Conservation (phyloP, 2,888 invertebrate species). For the Apodemia mormo region DNA sequence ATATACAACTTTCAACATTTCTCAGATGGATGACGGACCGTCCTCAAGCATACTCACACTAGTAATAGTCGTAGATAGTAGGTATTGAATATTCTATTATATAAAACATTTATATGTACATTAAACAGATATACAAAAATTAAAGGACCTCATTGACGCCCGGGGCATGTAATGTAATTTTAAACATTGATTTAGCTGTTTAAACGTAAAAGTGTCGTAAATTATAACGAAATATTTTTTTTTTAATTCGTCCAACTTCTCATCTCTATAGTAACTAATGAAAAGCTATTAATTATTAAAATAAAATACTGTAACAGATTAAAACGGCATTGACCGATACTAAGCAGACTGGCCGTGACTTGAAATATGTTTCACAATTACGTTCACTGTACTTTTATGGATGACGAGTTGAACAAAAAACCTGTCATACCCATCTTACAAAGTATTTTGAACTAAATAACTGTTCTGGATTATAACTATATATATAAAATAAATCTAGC, state of each 20-base stretch:
- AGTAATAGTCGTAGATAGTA: too few species aligned
- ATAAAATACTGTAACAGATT: constrained; percentile 29
- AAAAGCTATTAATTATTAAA: constrained; percentile 14
- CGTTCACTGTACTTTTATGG: constrained; percentile 19
- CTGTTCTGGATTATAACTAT: too few species aligned
- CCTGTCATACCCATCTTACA: constrained; percentile 11
- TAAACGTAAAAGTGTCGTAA: background rate
- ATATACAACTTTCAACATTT: too few species aligned
- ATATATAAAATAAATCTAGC: too few species aligned
- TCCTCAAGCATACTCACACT: too few species aligned
- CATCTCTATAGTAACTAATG: constrained; percentile 6
- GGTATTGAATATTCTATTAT: too few species aligned
- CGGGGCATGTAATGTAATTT: too few species aligned
- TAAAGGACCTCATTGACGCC: too few species aligned
- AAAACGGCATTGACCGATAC: constrained; percentile 41
- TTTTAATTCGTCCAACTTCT: background rate
- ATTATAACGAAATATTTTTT: background rate
- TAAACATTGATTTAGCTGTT: too few species aligned
- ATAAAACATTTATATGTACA: too few species aligned
- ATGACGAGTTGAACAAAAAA: constrained; percentile 15
- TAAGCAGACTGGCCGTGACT: constrained; percentile 39
- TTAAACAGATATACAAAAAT: too few species aligned
- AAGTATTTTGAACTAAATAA: background rate
- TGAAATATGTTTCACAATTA: constrained; percentile 38
- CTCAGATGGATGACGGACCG: too few species aligned